Evolutionary conservation across 2,113 vertebrate species (phyloP).

Genomic region (Trichomycterus rosablanca): DNA sequence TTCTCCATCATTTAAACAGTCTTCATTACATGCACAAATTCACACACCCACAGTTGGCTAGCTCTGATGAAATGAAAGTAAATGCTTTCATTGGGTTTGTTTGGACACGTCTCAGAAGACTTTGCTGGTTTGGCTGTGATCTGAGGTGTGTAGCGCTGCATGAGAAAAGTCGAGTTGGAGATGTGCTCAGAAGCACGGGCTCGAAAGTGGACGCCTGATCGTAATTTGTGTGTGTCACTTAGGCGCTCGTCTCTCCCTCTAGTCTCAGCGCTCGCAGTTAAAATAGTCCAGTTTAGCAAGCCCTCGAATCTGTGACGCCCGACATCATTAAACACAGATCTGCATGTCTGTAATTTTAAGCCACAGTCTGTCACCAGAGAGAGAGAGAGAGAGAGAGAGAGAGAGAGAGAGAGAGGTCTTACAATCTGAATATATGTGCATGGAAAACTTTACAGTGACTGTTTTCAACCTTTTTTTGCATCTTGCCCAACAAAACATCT

Average conservation of each 20-base stretch:
- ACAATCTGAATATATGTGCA: constrained; percentile 16
- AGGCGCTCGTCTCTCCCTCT: constrained; percentile 35
- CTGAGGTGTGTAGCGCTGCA: constrained; percentile 34
- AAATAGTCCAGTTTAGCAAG: constrained; percentile 41
- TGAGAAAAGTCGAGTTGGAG: constrained; percentile 20
- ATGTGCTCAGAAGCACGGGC: constrained; percentile 30
- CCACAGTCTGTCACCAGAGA: constrained; percentile 44
- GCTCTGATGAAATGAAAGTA: constrained; percentile 26
- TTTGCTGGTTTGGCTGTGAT: constrained; percentile 39
- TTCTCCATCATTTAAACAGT: background rate
- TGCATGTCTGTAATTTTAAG: constrained; percentile 51
- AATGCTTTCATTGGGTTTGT: constrained; percentile 36
- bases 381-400: constrained; percentile 24
- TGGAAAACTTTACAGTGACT: constrained; percentile 38
- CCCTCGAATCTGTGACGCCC: constrained; percentile 47
- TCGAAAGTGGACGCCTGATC: constrained; percentile 28
- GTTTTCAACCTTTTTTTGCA: constrained; percentile 38
- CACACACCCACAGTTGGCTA: constrained; percentile 20
- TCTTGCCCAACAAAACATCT: constrained; percentile 35
- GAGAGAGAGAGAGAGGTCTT: constrained; percentile 18
- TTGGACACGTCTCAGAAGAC: constrained; percentile 36
- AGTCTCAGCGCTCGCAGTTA: constrained; percentile 34
- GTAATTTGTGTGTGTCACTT: constrained; percentile 24
- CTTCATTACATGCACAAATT: constrained; percentile 1
- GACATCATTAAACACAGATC: constrained; percentile 51